Percentiles rank a stretch among this genome's conserved stretches.
Conservation (phyloP, 1,140 invertebrate genomes). For the Heliconius himera region DNA sequence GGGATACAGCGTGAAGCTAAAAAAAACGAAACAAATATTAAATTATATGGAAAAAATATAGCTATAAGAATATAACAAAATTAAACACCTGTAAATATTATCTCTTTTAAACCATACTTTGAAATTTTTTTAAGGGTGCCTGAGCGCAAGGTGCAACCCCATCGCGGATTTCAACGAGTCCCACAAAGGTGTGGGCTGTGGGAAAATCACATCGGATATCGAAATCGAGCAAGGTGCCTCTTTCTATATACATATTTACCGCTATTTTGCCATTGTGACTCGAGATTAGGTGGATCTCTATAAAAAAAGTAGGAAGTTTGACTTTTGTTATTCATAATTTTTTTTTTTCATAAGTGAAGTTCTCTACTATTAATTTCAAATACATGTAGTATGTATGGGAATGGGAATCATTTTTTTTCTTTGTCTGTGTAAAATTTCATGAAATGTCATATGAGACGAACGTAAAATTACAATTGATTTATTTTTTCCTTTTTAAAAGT, state of each 20-base stretch:
- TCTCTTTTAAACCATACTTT: conserved; percentile 20
- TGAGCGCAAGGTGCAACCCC: conserved; percentile 27
- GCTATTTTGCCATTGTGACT: conserved; percentile 19
- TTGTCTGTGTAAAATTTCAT: no score
- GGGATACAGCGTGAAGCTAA: no score
- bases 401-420: neutral
- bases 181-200: conserved; percentile 36
- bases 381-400: neutral
- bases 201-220: conserved; percentile 35
- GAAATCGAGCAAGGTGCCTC: conserved; percentile 39
- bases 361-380: neutral
- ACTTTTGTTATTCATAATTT: conserved; percentile 3
- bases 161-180: conserved; percentile 31
- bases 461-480: no score
- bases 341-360: neutral
- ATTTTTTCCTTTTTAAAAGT: no score
- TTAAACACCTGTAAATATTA: neutral
- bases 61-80: neutral
- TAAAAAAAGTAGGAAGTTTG: conserved; percentile 17
- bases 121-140: conserved; percentile 25
- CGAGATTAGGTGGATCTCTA: conserved; percentile 22
- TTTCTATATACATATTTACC: conserved; percentile 10
- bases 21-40: neutral
- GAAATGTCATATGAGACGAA: no score
- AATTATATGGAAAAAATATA: no score